Evolutionary conservation across 1,140 invertebrate genomes (phyloP).

Genomic region (Drosophila erecta): DNA sequence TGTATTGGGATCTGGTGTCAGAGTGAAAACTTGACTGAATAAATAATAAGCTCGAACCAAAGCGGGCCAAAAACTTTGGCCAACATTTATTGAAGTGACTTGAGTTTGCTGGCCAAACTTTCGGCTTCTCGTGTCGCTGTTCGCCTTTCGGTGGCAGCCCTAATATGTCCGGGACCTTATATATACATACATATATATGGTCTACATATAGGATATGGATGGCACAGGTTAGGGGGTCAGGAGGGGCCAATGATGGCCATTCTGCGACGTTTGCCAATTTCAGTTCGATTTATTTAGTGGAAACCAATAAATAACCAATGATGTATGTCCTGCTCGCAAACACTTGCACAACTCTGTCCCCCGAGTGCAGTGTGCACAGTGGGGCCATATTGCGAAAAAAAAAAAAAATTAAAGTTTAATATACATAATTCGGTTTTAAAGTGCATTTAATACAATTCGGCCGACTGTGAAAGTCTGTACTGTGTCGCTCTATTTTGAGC

Average conservation of each 20-base stretch:
- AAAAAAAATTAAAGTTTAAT: no score
- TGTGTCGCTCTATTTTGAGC: no score
- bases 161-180: slow-evolving; percentile 17
- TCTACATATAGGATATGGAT: background rate
- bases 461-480: no score
- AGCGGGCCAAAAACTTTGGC: slow-evolving; percentile 31
- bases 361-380: slow-evolving; percentile 48
- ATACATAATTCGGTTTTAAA: no score
- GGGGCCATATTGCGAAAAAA: background rate
- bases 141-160: slow-evolving; percentile 14
- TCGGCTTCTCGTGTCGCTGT: slow-evolving; percentile 4
- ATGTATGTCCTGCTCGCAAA: slow-evolving; percentile 46
- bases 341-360: slow-evolving; percentile 41
- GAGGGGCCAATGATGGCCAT: slow-evolving; percentile 76
- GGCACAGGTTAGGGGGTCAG: slow-evolving; percentile 21
- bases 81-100: slow-evolving; percentile 44
- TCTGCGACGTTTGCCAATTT: slow-evolving; percentile 82
- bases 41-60: slow-evolving; percentile 72
- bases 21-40: slow-evolving; percentile 77
- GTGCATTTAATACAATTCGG: background rate
- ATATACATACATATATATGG: background rate
- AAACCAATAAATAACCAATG: slow-evolving; percentile 82
- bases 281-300: slow-evolving; percentile 81
- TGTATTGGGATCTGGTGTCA: slow-evolving; percentile 36
- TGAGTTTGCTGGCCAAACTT: slow-evolving; percentile 29